Conservation (phyloP, 2,113 vertebrate species). For the Lepus europaeus region DNA sequence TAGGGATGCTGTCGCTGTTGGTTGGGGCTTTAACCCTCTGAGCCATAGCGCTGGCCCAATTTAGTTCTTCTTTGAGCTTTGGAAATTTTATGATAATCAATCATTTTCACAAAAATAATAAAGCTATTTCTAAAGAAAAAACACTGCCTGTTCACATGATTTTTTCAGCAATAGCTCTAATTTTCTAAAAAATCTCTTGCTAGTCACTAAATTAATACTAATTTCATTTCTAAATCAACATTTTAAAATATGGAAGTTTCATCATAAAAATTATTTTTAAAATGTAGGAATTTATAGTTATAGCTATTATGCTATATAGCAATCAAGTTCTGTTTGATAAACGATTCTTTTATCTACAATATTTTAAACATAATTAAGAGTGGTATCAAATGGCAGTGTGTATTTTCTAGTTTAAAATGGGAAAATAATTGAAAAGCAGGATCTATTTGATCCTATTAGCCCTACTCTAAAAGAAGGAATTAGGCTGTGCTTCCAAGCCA, state of each 20-base stretch:
- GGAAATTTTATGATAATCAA: background rate
- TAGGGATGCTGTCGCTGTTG: too few species aligned
- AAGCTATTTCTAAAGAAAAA: conserved; percentile 40
- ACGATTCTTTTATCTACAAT: background rate
- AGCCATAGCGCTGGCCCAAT: too few species aligned
- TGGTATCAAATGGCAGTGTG: background rate
- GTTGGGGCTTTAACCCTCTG: too few species aligned
- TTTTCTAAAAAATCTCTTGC: background rate
- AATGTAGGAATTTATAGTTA: background rate
- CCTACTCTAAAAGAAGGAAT: background rate
- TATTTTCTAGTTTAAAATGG: background rate
- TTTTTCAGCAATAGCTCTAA: background rate
- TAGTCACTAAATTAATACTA: background rate
- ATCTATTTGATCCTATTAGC: background rate
- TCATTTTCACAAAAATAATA: conserved; percentile 56
- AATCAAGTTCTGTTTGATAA: conserved; percentile 55
- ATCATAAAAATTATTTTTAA: conserved; percentile 9
- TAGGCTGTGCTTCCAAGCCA: background rate
- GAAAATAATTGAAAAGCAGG: conserved; percentile 42
- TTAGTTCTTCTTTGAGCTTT: background rate
- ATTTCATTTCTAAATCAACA: conserved; percentile 37
- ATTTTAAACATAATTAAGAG: conserved; percentile 42
- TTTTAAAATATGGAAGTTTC: conserved; percentile 40
- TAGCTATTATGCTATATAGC: conserved; percentile 32
- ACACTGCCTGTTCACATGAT: background rate